Percentiles rank a stretch among this genome's conserved stretches.
Conservation (phyloP, 2,797 vertebrate species). For the Babyrousa celebensis region DNA sequence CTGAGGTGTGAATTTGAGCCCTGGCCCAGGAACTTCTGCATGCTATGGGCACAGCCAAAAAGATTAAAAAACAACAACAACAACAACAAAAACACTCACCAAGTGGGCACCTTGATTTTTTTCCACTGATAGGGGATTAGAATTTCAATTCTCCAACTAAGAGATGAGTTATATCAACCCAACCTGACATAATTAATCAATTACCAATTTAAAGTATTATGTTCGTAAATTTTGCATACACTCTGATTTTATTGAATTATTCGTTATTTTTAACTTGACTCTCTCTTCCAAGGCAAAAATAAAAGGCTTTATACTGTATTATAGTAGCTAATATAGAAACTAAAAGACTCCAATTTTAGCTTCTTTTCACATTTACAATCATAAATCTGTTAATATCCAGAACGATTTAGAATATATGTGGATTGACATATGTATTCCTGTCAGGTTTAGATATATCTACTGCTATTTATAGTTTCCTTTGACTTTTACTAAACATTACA, state of each 20-base stretch:
- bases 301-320: not conserved
- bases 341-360: not conserved
- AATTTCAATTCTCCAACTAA: not conserved
- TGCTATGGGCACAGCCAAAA: no score
- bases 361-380: not conserved
- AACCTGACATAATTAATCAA: not conserved
- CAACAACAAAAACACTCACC: no score
- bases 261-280: not conserved
- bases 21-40: no score
- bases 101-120: not conserved
- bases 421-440: not conserved
- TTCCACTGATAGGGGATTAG: not conserved
- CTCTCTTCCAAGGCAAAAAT: not conserved
- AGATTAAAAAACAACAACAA: no score
- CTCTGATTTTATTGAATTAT: not conserved
- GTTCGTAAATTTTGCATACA: not conserved
- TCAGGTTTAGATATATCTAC: not conserved
- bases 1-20: no score
- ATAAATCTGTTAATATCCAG: conserved; percentile 19
- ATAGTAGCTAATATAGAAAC: not conserved
- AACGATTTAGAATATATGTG: not conserved
- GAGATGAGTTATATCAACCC: not conserved
- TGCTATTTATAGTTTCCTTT: not conserved
- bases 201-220: not conserved
- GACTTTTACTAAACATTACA: not conserved